Percentiles rank a stretch among this genome's conserved stretches.
Conservation (phyloP, 2,888 invertebrate genomes). For the Fissipunctia ypsillon region DNA sequence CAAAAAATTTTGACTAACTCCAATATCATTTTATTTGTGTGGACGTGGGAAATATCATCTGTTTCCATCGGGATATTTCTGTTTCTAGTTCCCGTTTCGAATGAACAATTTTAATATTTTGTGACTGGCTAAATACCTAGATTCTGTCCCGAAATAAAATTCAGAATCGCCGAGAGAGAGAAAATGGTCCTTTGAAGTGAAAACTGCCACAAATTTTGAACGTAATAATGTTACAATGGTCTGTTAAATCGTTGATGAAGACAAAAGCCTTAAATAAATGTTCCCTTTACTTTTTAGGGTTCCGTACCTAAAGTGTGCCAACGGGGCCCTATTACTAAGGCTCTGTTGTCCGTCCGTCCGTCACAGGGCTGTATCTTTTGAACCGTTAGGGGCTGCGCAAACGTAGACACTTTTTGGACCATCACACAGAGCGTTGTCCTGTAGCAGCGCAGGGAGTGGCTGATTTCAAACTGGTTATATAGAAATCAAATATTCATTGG, state of each 20-base stretch:
- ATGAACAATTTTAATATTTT: conserved; percentile 39
- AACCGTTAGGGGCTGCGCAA: too few relatives aligned
- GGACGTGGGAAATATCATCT: not conserved
- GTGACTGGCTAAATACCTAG: conserved; percentile 34
- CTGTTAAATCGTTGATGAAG: conserved; percentile 54
- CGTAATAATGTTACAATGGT: conserved; percentile 47
- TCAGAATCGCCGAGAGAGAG: conserved; percentile 28
- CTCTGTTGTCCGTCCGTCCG: not conserved
- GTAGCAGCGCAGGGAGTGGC: too few relatives aligned
- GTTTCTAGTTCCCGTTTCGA: conserved; percentile 13
- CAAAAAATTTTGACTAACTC: not conserved
- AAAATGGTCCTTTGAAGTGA: conserved; percentile 23
- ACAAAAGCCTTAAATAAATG: conserved; percentile 44
- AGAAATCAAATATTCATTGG: too few relatives aligned
- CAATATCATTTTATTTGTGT: conserved; percentile 5
- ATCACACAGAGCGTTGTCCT: too few relatives aligned
- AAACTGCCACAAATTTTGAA: conserved; percentile 35
- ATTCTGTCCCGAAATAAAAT: conserved; percentile 41
- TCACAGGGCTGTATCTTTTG: not conserved
- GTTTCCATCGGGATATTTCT: conserved; percentile 23
- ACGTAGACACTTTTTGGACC: too few relatives aligned
- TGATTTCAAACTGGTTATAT: too few relatives aligned
- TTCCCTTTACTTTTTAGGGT: conserved; percentile 16
- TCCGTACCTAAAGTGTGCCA: not conserved
- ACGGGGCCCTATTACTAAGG: not conserved